Evolutionary conservation across 2,888 invertebrate genomes (phyloP), one percentile per base, ranked within the genome.

Genomic region (Aplocera efformata): DNA sequence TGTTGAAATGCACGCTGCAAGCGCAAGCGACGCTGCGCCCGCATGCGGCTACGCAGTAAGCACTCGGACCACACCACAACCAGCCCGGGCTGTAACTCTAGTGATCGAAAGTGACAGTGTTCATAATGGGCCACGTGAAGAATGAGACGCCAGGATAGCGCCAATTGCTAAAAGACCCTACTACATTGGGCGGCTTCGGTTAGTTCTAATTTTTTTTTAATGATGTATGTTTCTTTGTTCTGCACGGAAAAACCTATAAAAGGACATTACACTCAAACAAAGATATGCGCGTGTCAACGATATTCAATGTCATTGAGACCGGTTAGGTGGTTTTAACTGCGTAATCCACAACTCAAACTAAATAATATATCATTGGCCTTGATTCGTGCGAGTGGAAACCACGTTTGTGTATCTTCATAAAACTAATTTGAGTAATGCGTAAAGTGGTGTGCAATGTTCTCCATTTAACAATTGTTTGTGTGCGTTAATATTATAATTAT

Each of bases 1-100:
- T 85, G 80, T 81, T 60, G 85, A 79, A 81, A 86, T 76, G 65
- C 66, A 52, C 72, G 73, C 78, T 80, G 82, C 79, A 70, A 69
- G 76, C 79, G 73, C 64, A 48, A 50, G 63, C 65, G 67, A 58
- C 53, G 63, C 31, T 42, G 31, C 46, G 58, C 54, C 60, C 45
- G 56, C 58, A 5, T 63, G 57, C 63, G 61, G 52, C 56, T 56
- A 56, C 63, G 63, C 65, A 67, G 65, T 58, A 44, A 46, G 54
- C 56, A 60, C 59, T 77, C 67, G 60, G 58, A 72, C 72, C 66
- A 71, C 63, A 69, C 68, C 60, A 65, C 66, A 65, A 65, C 53
- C 44, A 42, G 51, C 45, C 37, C 53, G 58, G 41, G 61, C 65
- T 63, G 59, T 69, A 3, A 43, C 37, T 69, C 48, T 58, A 57